Percentiles rank a stretch among this genome's conserved stretches.
Evolutionary conservation across 1,140 invertebrate genomes (phyloP).

Genomic region (Tetramorium parvispinum): DNA sequence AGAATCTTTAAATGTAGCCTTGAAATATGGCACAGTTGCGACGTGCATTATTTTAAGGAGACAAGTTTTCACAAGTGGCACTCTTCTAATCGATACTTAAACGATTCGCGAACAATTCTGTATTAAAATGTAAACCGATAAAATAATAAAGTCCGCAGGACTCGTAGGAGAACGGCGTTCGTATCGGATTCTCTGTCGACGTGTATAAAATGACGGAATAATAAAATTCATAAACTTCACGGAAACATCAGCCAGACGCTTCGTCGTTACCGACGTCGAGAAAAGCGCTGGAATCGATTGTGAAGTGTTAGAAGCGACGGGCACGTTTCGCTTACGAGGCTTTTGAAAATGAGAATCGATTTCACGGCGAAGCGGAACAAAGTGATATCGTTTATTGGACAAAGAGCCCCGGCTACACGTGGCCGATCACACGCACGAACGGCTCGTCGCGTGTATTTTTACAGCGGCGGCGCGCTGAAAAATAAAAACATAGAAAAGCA

Average conservation of each 20-base stretch:
- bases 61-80: neutral
- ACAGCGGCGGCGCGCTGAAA: constrained; percentile 44
- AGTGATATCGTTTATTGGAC: constrained; percentile 63
- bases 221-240: constrained; percentile 62
- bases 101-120: neutral
- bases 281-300: constrained; percentile 55
- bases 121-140: constrained; percentile 43
- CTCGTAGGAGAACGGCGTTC: constrained; percentile 19
- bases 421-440: constrained; percentile 51
- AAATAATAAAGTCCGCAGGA: constrained; percentile 53
- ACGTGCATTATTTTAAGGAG: neutral
- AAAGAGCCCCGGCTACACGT: constrained; percentile 54
- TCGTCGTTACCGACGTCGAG: constrained; percentile 49
- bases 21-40: neutral
- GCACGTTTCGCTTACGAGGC: constrained; percentile 61
- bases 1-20: neutral
- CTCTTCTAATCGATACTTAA: neutral
- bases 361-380: constrained; percentile 59
- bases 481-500: neutral
- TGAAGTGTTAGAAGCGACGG: constrained; percentile 51
- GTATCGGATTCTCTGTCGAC: constrained; percentile 56
- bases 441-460: constrained; percentile 62
- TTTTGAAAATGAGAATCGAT: constrained; percentile 63
- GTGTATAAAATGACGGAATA: constrained; percentile 55
- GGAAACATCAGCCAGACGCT: constrained; percentile 54